phyloP scores from a whole-genome alignment of 2,113 vertebrate species.

The Oncorhynchus nerka region DNA sequence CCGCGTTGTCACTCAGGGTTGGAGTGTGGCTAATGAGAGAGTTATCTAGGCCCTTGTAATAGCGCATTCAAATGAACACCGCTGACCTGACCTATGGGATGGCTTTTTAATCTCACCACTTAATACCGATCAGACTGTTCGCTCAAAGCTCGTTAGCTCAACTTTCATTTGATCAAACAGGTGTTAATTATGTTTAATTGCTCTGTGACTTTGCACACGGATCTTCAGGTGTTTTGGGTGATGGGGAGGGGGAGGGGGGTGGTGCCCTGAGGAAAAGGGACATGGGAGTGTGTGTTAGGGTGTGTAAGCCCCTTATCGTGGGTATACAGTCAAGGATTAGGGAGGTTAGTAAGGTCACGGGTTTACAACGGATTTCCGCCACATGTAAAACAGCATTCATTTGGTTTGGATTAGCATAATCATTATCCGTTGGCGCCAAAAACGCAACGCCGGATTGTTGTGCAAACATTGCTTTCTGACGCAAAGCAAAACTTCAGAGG shows the following conservation, averaged over 20 bases:
- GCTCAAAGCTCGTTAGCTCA: slow-evolving; percentile 40
- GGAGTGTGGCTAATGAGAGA: slow-evolving; percentile 74
- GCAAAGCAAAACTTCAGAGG: slow-evolving; percentile 42
- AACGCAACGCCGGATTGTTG: slow-evolving; percentile 59
- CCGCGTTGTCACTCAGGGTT: slow-evolving; percentile 71
- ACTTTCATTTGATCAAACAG: slow-evolving; percentile 55
- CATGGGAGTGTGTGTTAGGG: slow-evolving; percentile 14
- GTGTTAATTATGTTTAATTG: slow-evolving; percentile 54
- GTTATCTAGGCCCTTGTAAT: slow-evolving; percentile 67
- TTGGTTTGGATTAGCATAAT: slow-evolving; percentile 66
- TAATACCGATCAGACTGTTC: slow-evolving; percentile 69
- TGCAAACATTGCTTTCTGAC: slow-evolving; percentile 44
- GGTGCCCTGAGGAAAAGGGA: slow-evolving; percentile 1
- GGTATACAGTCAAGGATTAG: slow-evolving; percentile 61
- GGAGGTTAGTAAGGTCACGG: slow-evolving; percentile 71
- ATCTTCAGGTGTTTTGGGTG: slow-evolving; percentile 51
- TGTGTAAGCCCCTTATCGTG: slow-evolving; percentile 64
- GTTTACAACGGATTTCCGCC: slow-evolving; percentile 59
- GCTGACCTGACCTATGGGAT: slow-evolving; percentile 70
- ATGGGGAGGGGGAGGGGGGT: neutral
- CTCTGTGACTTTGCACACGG: slow-evolving; percentile 40
- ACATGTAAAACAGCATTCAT: slow-evolving; percentile 51
- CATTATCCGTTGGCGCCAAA: slow-evolving; percentile 49
- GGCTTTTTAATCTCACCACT: slow-evolving; percentile 71
- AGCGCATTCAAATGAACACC: slow-evolving; percentile 73